These are phyloP conservation scores for Arctocebus calabarensis DNA, from an alignment of 2,797 vertebrate species.

Conservation along the genomic window DNA sequence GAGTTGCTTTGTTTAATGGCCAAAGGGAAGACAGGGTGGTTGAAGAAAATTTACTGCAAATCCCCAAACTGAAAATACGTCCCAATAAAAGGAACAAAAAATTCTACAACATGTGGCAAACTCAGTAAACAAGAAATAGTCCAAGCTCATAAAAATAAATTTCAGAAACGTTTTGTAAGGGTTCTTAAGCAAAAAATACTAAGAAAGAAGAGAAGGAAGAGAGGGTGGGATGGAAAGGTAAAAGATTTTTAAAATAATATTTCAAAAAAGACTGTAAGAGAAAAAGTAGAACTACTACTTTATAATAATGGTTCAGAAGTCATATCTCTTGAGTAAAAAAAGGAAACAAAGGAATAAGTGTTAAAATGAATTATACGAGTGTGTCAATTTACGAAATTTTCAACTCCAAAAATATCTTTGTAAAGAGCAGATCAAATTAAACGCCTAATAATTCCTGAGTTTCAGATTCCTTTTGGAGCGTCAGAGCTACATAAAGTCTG, in stretches of 20 bases:
- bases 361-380: not conserved
- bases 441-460: too few relatives aligned
- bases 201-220: not conserved
- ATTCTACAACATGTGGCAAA: not conserved
- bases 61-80: not conserved
- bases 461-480: not conserved
- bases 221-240: not conserved
- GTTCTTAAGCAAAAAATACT: not conserved
- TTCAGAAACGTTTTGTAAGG: not conserved
- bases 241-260: not conserved
- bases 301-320: not conserved
- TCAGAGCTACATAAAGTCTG: not conserved
- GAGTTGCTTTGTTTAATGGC: not conserved
- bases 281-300: not conserved
- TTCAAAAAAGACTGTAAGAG: not conserved
- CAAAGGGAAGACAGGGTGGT: not conserved
- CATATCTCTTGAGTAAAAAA: not conserved
- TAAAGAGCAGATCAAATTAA: not conserved
- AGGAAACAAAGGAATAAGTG: not conserved
- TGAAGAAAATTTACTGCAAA: not conserved
- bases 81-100: not conserved
- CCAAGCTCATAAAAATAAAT: not conserved
- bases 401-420: not conserved
- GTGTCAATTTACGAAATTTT: not conserved
- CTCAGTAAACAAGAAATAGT: not conserved